A percentile compares a stretch with the other conserved stretches of the same genome.
phyloP scores from a whole-genome alignment of 2,888 invertebrate genomes.

The Trissonchulus latispiculum region DNA sequence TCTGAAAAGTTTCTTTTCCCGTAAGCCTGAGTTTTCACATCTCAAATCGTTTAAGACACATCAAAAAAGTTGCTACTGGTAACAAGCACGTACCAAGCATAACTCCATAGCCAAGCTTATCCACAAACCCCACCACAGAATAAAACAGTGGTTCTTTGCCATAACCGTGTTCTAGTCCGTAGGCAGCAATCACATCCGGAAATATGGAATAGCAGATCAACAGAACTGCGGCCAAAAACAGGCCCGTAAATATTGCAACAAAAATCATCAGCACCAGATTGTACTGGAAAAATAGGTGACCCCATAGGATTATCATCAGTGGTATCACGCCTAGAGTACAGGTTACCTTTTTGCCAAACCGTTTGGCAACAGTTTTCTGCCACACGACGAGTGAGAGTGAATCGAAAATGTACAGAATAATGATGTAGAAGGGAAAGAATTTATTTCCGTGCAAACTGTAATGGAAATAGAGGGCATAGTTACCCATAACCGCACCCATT shows the following conservation, averaged over 20 bases:
- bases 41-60: too few relatives aligned
- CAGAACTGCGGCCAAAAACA: background rate
- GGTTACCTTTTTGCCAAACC: slow-evolving; percentile 10
- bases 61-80: too few relatives aligned
- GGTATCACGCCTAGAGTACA: background rate
- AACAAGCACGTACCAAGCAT: background rate
- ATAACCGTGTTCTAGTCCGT: slow-evolving; percentile 9
- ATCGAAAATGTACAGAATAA: background rate
- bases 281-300: slow-evolving; percentile 9
- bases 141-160: slow-evolving; percentile 17
- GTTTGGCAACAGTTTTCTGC: background rate
- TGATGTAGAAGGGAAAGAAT: background rate
- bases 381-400: background rate
- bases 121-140: background rate
- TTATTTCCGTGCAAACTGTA: background rate
- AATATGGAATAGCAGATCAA: background rate
- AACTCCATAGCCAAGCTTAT: slow-evolving; percentile 4
- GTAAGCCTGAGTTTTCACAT: too few relatives aligned
- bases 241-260: background rate
- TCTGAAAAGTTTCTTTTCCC: too few relatives aligned
- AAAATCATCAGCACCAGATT: background rate
- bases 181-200: slow-evolving; percentile 16
- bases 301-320: background rate
- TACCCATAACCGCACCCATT: slow-evolving; percentile 3
- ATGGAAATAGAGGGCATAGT: slow-evolving; percentile 12